Evolutionary conservation across 2,113 vertebrate genomes (phyloP), one percentile per base, ranked within the genome.

Genomic region (Sinocyclocheilus anshuiensis): DNA sequence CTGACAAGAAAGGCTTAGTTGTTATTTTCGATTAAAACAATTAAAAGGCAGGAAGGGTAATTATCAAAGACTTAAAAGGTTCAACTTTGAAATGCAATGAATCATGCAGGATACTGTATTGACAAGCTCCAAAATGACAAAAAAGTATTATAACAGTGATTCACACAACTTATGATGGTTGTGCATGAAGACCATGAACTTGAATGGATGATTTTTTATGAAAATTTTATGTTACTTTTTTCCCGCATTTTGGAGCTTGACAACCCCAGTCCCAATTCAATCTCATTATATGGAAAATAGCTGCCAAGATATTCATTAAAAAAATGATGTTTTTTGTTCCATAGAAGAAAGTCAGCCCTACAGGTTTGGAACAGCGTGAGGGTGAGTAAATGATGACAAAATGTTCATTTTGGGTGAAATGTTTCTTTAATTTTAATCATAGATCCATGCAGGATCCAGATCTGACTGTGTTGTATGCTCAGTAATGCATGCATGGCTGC

Each of bases 401-500:
- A 75, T 26, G 11, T 12, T 76, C 4, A 24, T 50, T 45, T 45
- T 22, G 45, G 2, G 45, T 13, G 3, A 48, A 48, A 48, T 48
- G 1, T n/a, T 75, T 22, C 18, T 75, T 75, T 48, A 12, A n/a
- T 77, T 67, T 67, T 5, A 4, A 59, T 39, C 65, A 72, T 72
- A 24, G 9, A 79, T 57, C 12, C 24, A 48, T 57, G 48, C 36
- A 59, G 55, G 11, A 16, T 45, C 55, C n/a, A 65, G 42, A 61
- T 50, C 69, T 76, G 10, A 48, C 11, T 48, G 77, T 81, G 74
- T 81, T 81, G 3, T 48, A 26, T 78, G 82, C 15, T 86, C 65
- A 85, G 12, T 83, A 63, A 77, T 71, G 61, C 84, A 83, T 79
- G 84, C n/a, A 83, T 42, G 39, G 59, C 81, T 67, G 75, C 75